Evolutionary conservation across 2,113 vertebrate species (phyloP).

Genomic region (Megaceryle torquata): DNA sequence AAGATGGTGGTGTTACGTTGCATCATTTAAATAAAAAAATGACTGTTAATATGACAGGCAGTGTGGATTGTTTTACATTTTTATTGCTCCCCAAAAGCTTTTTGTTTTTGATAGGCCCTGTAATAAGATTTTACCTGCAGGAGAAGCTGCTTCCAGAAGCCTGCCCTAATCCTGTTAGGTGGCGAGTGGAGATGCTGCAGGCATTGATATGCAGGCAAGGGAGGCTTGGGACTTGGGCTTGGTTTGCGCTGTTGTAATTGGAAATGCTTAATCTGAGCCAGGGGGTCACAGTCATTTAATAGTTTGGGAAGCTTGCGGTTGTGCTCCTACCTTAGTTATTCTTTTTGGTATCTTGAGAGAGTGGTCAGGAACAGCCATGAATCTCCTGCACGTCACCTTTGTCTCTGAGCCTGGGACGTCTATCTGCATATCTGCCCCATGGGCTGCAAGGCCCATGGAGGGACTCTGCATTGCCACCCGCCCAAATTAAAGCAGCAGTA

Average conservation of each 20-base stretch:
- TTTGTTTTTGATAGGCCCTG: not conserved
- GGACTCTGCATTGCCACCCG: not conserved
- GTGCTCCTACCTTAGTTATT: not conserved
- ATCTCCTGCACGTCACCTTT: not conserved
- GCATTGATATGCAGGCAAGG: not conserved
- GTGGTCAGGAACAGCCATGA: not conserved
- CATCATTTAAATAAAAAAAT: not conserved
- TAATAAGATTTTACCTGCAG: conserved; percentile 34
- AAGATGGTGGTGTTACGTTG: not conserved
- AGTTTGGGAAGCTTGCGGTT: not conserved
- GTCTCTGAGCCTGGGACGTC: not conserved
- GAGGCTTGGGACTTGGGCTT: not conserved
- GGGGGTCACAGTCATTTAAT: not conserved
- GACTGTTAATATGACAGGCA: not conserved
- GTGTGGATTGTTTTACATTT: not conserved
- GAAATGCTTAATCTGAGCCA: not conserved
- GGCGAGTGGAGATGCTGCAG: not conserved
- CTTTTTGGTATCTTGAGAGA: not conserved
- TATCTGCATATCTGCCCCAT: not conserved
- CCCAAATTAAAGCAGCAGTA: not conserved
- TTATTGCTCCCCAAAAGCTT: conserved; percentile 17
- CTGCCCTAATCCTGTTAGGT: conserved; percentile 1
- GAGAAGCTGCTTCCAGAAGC: not conserved
- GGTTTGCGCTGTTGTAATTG: not conserved
- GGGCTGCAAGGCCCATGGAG: rapidly evolving